Conservation (phyloP, 2,888 invertebrate genomes). For the Microdon myrmicae region DNA sequence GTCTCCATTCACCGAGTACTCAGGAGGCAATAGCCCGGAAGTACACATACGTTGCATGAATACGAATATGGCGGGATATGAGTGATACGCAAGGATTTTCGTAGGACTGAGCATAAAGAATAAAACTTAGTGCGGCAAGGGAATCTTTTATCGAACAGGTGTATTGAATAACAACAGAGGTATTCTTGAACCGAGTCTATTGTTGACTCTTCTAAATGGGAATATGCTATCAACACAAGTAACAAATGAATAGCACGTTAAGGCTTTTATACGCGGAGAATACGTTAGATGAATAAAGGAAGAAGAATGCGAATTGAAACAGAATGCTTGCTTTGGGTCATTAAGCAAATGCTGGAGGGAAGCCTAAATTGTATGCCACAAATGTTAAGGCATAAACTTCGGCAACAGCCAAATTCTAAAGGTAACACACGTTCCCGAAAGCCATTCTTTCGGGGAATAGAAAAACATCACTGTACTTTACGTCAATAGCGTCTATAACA, state of each 20-base stretch:
- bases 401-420: too few species aligned
- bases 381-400: too few species aligned
- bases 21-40: conserved; percentile 20
- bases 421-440: too few species aligned
- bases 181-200: conserved; percentile 18
- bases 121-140: too few species aligned
- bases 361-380: conserved; percentile 5
- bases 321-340: conserved; percentile 35
- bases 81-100: too few species aligned
- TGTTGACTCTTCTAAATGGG: conserved; percentile 13
- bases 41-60: too few species aligned
- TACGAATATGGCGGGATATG: too few species aligned
- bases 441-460: too few species aligned
- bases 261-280: conserved; percentile 13
- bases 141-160: conserved; percentile 37
- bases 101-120: too few species aligned
- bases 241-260: conserved; percentile 23
- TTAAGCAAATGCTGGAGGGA: conserved; percentile 33
- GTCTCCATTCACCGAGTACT: conserved; percentile 1
- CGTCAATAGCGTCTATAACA: too few species aligned
- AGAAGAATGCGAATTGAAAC: conserved; percentile 23
- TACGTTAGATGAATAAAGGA: conserved; percentile 6
- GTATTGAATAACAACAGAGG: conserved; percentile 22
- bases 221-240: conserved; percentile 16
- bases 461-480: too few species aligned